Percentiles rank a stretch among this genome's conserved stretches.
These are phyloP conservation scores for Exocentrus adspersus DNA, from an alignment of 2,888 invertebrate genomes.

Conservation along the genomic window DNA sequence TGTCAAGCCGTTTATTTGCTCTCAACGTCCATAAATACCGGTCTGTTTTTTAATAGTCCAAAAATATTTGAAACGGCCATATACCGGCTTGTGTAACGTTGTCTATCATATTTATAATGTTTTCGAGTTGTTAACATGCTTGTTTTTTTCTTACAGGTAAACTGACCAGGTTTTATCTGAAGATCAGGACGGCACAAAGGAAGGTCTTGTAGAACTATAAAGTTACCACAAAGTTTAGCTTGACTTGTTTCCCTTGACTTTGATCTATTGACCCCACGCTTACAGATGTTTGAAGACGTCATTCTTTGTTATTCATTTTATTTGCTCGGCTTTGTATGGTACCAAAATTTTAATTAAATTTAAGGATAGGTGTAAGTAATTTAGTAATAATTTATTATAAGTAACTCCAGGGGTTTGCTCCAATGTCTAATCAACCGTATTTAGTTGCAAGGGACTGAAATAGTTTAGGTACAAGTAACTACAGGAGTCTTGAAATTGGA, in stretches of 20 bases:
- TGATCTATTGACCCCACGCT: slow-evolving; percentile 36
- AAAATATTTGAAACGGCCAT: slow-evolving; percentile 7
- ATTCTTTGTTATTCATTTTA: slow-evolving; percentile 4
- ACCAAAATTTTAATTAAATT: neutral
- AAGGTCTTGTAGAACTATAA: slow-evolving; percentile 37
- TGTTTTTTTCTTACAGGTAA: slow-evolving; percentile 62
- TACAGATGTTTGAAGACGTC: slow-evolving; percentile 34
- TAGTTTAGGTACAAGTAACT: no score
- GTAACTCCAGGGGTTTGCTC: no score
- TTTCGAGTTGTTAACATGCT: slow-evolving; percentile 59
- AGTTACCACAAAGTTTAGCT: slow-evolving; percentile 34
- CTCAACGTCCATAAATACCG: slow-evolving; percentile 21
- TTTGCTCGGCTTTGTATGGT: slow-evolving; percentile 25
- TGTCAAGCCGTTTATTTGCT: slow-evolving; percentile 24
- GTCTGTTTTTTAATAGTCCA: slow-evolving; percentile 6
- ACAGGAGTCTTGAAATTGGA: no score
- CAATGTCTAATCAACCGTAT: no score
- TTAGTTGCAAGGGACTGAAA: no score
- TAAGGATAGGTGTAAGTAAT: neutral
- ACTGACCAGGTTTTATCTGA: slow-evolving; percentile 56
- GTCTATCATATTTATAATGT: slow-evolving; percentile 44
- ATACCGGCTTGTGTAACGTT: slow-evolving; percentile 8
- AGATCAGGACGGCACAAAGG: slow-evolving; percentile 43
- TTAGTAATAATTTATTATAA: neutral
- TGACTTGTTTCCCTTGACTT: slow-evolving; percentile 33